Evolutionary conservation across 2,888 invertebrate genomes (phyloP), one percentile per base, ranked within the genome.

Genomic region (Microctonus hyperodae): DNA sequence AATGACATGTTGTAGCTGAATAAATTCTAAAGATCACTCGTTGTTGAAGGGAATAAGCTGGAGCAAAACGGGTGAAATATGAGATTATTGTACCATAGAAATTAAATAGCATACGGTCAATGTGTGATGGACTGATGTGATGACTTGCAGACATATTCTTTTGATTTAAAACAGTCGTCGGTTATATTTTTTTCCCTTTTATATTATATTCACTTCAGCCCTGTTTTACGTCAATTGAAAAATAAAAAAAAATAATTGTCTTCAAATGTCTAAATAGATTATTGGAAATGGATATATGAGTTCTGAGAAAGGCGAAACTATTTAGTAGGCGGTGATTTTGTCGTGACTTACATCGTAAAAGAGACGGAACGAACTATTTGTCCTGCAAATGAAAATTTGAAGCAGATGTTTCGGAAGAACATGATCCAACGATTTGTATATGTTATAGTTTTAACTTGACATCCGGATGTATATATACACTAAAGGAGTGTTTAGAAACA

Each of bases 21-120:
- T 44, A 44, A 16, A 72, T 74, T 69, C 70, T 62, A 67, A 56
- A 73, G 76, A 75, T 76, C 75, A 76, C 5, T 44, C 44, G 76
- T 72, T 33, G 73, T 75, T 75, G 73, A 69, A 66, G 70, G 69
- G 72, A 73, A n/a, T n/a, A n/a, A 71, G 68, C 69, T 69, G 60
- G 59, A 7, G n/a, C n/a, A 16, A 28, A 7, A 7, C 33, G 20
- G 20, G 20, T 70, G 70, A 70, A 74, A 74, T 69, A 71, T 68
- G 73, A 70, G 72, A 72, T 56, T 16, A 35, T 20, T 44, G 16
- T 44, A 20, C 16, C 25, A 25, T 65, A 33, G 33, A 56, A 31
- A 56, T 56, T 33, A 20, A 33, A 56, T 33, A 20, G 20, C n/a
- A 22, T n/a, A 51, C n/a, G n/a, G 25, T 20, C 22, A 57, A 59